These are phyloP conservation scores for Tholera decimalis DNA, from an alignment of 2,888 invertebrate species.

Conservation along the genomic window DNA sequence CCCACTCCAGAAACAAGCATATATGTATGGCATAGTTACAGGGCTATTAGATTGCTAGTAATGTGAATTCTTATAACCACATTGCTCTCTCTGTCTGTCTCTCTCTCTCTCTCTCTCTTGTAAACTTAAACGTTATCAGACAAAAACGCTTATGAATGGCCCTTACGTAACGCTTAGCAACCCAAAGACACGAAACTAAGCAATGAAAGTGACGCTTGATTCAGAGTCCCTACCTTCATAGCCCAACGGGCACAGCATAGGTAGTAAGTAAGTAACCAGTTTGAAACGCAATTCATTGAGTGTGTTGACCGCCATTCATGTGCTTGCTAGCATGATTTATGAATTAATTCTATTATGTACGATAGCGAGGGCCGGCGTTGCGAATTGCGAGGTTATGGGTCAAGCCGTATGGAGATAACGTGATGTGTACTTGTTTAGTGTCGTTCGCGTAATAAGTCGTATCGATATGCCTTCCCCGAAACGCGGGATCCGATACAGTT, in stretches of 20 bases:
- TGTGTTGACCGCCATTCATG: constrained; percentile 67
- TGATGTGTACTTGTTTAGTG: constrained; percentile 23
- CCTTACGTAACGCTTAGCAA: background rate
- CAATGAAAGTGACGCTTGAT: constrained; percentile 47
- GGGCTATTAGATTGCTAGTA: too few species aligned
- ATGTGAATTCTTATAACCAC: too few species aligned
- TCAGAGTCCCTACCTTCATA: constrained; percentile 21
- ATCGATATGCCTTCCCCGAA: background rate
- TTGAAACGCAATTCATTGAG: constrained; percentile 62
- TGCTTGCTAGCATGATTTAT: constrained; percentile 68
- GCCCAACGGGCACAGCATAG: constrained; percentile 35
- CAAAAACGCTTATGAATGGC: background rate
- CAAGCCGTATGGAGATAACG: constrained; percentile 57
- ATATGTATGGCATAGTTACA: too few species aligned
- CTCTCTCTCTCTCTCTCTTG: too few species aligned
- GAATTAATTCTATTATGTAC: constrained; percentile 69
- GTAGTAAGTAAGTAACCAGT: constrained; percentile 53
- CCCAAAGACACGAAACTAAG: background rate
- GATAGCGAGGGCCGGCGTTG: constrained; percentile 46
- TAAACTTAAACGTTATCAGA: background rate
- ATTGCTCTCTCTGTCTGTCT: too few species aligned
- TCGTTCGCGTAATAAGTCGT: constrained; percentile 7
- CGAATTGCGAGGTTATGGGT: constrained; percentile 62
- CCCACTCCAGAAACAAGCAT: too few species aligned
- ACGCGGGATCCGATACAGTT: background rate